These are phyloP conservation scores for Pelochelys cantorii DNA, from an alignment of 2,797 vertebrate species.

Conservation along the genomic window DNA sequence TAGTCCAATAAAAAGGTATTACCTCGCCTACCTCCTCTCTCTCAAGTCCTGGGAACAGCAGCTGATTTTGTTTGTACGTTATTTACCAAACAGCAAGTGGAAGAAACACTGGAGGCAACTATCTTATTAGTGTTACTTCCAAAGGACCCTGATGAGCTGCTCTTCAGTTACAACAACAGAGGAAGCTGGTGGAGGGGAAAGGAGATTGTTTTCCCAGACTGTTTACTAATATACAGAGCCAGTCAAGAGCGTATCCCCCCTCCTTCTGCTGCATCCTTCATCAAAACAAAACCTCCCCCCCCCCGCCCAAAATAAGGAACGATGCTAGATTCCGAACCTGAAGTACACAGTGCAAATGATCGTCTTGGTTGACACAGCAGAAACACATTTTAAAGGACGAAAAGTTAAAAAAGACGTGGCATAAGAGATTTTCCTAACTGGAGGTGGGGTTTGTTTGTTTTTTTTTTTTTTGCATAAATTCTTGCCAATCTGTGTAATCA, in stretches of 20 bases:
- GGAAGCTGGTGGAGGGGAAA: neutral
- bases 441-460: neutral
- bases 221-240: neutral
- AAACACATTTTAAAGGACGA: neutral
- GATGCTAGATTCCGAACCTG: neutral
- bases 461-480: neutral
- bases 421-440: neutral
- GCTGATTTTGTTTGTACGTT: neutral
- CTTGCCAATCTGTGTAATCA: neutral
- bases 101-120: neutral
- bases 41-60: neutral
- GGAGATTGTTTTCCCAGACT: neutral
- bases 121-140: neutral
- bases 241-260: neutral
- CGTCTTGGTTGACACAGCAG: neutral
- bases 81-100: neutral
- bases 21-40: neutral
- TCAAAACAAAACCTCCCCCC: neutral
- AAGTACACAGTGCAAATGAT: neutral
- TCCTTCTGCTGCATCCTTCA: neutral
- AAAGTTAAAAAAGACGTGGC: neutral
- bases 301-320: neutral
- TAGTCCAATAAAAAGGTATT: neutral
- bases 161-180: neutral
- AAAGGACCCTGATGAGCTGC: neutral